Evolutionary conservation across 2,888 invertebrate species (phyloP).

Genomic region (Oasisia sp.): DNA sequence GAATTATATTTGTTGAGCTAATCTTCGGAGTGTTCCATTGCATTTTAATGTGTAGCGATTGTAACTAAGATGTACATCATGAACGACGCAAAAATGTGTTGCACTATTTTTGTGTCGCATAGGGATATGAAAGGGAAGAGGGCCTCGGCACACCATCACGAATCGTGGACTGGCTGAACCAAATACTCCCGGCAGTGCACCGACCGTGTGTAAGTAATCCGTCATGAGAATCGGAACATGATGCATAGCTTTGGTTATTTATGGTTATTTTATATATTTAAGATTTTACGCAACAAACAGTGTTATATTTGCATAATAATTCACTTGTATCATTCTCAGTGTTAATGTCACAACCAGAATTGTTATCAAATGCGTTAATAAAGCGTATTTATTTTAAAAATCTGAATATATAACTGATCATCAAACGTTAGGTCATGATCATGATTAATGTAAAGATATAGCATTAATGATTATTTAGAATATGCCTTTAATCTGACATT

Average conservation of each 20-base stretch:
- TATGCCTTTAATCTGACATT: slow-evolving; percentile 18
- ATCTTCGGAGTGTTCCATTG: not conserved
- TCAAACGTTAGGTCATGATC: too few species aligned
- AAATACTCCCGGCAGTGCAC: slow-evolving; percentile 46
- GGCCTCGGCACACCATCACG: slow-evolving; percentile 53
- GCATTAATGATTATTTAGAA: not conserved
- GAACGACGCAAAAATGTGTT: not conserved
- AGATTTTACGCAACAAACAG: not conserved
- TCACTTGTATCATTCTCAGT: not conserved
- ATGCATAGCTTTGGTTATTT: not conserved
- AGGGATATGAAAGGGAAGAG: slow-evolving; percentile 61
- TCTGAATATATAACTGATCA: not conserved
- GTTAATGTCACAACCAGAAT: not conserved
- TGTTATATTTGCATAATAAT: not conserved
- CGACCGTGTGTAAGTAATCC: slow-evolving; percentile 49
- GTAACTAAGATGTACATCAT: not conserved
- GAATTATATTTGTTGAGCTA: too few species aligned
- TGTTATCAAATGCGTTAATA: not conserved
- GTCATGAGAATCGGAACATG: not conserved
- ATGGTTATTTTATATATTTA: not conserved
- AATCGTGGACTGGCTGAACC: slow-evolving; percentile 55
- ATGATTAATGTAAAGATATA: too few species aligned
- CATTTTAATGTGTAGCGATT: not conserved
- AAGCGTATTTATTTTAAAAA: not conserved
- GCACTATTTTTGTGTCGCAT: slow-evolving; percentile 28